Conservation (phyloP, 2,888 invertebrate species). For the Cryptus viduatorius region DNA sequence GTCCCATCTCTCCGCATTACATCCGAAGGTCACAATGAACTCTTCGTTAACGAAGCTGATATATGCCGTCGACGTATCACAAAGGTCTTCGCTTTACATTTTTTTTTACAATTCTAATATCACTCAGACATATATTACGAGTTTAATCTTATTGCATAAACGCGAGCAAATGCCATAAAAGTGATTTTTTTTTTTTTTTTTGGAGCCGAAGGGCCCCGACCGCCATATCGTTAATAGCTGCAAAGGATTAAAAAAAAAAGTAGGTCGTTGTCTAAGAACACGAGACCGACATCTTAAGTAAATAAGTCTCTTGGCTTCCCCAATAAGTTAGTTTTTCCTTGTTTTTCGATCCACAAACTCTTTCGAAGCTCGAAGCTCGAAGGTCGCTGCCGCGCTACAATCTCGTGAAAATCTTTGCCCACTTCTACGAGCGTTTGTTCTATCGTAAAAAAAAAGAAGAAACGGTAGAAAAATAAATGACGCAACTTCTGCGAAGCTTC, state of each 20-base stretch:
- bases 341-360: slow-evolving; percentile 6
- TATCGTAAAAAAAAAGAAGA: slow-evolving; percentile 14
- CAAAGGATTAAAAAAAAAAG: background rate
- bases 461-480: slow-evolving; percentile 42
- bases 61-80: background rate
- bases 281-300: background rate
- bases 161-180: background rate
- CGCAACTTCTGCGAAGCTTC: slow-evolving; percentile 50
- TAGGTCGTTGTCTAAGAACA: background rate
- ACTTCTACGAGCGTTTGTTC: slow-evolving; percentile 29
- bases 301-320: background rate
- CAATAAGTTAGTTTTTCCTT: slow-evolving; percentile 19
- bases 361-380: slow-evolving; percentile 6
- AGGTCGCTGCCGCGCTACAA: background rate
- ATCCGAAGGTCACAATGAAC: slow-evolving; percentile 1
- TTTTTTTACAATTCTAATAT: slow-evolving; percentile 4
- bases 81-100: background rate
- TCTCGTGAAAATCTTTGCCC: slow-evolving; percentile 20
- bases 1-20: background rate
- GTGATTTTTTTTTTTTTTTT: background rate
- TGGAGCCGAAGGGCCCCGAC: background rate
- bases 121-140: background rate
- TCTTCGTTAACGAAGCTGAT: slow-evolving; percentile 15
- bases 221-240: background rate
- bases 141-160: background rate